Base-by-base conservation (phyloP, 2,113 vertebrate species). In the Hoplias malabaricus region DNA sequence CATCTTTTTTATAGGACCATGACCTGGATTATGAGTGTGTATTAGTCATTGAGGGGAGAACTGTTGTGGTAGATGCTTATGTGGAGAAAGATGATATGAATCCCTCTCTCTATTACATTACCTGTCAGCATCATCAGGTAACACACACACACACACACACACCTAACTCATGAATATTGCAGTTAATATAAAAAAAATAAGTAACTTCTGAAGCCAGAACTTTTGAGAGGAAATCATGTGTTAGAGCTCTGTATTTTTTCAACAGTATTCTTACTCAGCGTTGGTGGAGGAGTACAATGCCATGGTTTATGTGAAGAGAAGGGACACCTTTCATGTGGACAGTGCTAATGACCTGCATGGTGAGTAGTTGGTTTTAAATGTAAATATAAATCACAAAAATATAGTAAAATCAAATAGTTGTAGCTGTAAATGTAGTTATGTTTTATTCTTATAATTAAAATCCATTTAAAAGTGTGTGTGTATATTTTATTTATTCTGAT, bases 1-100 rank as follows among this genome's bases (percentile, higher is more conserved):
- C 61, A 2, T 72, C 7, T 62, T n/a, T 31, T 71, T 23, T 75
- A n/a, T 84, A 99, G 97, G 96, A 96, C 57, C 77, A 90, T 8
- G 93, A 95, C 1, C 86, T 93, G 90, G 94, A 94, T 67, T 95
- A 94, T 1, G 92, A 98, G 79, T 98, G 97, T 83, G 95, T 97
- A 75, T 79, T 99, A 86, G 91, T 94, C 65, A 93, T 98, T 54
- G 97, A 98, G 75, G 96, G 94, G 0, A 92, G 83, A 4, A 94
- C 93, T n/a, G 93, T 98, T 84, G 93, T 93, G n/a, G 93, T 96
- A 50, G 92, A 94, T 0, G 94, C 96, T 33, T 92, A 88, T 33
- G 93, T 99, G 5, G 94, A 96, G 86, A 81, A 63, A 2, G 93
- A 95, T 19, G 91, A 91, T 40, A 89, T 84, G 53, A 92, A 95